Base-by-base conservation (phyloP, 2,797 vertebrate species). In the Liasis olivaceus region DNA sequence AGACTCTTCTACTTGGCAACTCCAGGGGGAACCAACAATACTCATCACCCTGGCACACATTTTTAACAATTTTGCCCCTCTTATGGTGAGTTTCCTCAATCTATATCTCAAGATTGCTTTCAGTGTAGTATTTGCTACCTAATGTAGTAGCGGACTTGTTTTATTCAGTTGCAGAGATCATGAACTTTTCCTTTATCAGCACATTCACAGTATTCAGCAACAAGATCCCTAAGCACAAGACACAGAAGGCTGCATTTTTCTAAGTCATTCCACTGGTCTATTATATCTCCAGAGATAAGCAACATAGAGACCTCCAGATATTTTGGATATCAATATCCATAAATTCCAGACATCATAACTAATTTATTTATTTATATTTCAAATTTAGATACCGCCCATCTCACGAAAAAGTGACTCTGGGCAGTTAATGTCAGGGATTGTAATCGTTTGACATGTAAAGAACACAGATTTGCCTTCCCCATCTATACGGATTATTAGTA, bases 31-130 rank as follows among this genome's bases (percentile, higher is more conserved):
- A 1, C 98, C 99, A 2, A 99, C 99, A 0, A 95, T 99, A 90
- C 94, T 99, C 88, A 96, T 99, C 95, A 98, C 99, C 0, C 94
- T 99, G 93, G 98, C 98, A 54, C 99, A 99, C 96, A 98, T 99
- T 97, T 99, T 99, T 96, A 99, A 99, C 94, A 97, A 97, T 96
- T 99, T 99, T 0, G 98, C 99, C 58, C 99, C 99, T 0, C 98
- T 99, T 4, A 98, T 99, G 99, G 99, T 99, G 95, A 98, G 97
- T 96, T 91, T 95, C 87, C 77, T 72, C 3, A 0, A 14, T 58
- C 89, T 31, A 62, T 8, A 90, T 86, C 87, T 63, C 36, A 66
- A 72, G 9, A n/a, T 92, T 31, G 22, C 0, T 81, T 22, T 90
- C 59, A 62, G 89, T 72, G 7, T 24, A 89, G 91, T 31, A 36